Conservation (phyloP, 1,140 invertebrate genomes). For the Dinoponera quadriceps region DNA sequence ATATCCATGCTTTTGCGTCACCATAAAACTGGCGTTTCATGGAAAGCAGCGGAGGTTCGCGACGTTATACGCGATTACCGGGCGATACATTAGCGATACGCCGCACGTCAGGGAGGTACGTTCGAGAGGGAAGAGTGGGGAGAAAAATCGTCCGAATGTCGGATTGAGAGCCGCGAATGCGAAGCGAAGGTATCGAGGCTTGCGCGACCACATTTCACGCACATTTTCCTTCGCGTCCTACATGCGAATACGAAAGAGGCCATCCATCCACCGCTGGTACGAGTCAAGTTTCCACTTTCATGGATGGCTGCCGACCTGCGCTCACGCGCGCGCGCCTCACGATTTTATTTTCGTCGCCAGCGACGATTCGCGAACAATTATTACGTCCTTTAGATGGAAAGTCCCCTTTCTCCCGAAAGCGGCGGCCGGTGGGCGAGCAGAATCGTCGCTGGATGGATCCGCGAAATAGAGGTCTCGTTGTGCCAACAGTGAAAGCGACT, state of each 20-base stretch:
- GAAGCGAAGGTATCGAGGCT: constrained; percentile 22
- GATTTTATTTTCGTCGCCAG: constrained; percentile 53
- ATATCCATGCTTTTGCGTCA: too few species aligned
- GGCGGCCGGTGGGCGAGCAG: background rate
- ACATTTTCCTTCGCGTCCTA: constrained; percentile 40
- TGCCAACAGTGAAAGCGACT: constrained; percentile 69
- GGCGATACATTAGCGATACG: background rate
- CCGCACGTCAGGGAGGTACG: background rate
- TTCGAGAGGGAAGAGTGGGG: background rate
- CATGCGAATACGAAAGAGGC: constrained; percentile 47
- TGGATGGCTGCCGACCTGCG: constrained; percentile 34
- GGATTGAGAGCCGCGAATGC: background rate
- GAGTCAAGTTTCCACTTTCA: constrained; percentile 53
- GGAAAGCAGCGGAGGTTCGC: background rate
- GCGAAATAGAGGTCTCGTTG: constrained; percentile 37
- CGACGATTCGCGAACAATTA: constrained; percentile 48
- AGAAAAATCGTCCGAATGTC: constrained; percentile 21
- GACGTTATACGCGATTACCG: constrained; percentile 1
- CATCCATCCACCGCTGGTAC: constrained; percentile 34
- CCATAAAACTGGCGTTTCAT: too few species aligned
- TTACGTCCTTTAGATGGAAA: constrained; percentile 19
- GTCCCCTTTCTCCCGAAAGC: constrained; percentile 45
- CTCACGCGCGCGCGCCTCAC: constrained; percentile 7
- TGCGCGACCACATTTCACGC: constrained; percentile 14
- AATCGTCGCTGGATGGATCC: background rate